Evolutionary conservation across 2,797 vertebrate species (phyloP), one percentile per base, ranked within the genome.

Genomic region (Luscinia megarhynchos): DNA sequence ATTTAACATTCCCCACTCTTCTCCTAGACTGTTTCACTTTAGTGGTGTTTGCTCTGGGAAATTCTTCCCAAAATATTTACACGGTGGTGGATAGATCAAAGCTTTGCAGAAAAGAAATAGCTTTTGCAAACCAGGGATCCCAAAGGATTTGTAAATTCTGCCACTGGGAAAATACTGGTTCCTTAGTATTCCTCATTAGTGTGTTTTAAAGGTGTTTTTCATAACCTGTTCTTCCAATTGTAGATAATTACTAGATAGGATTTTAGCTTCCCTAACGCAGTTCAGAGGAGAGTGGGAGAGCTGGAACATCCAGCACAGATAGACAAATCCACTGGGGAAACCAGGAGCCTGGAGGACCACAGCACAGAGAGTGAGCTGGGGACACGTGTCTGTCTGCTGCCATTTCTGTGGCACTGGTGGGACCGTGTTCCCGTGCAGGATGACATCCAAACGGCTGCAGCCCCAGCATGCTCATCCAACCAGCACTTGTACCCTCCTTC

Each of bases 51-150:
- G 61, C 76, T 84, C 74, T 69, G 78, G 43, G 87, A 87, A 81
- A 48, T 92, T 77, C 57, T 78, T 89, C 58, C 66, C 62, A 64
- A 77, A 95, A 87, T 93, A 88, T 93, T 92, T 94, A 85, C 79
- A 26, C 12, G 69, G 43, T 45, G 43, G 38, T 43, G 27, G 63
- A 21, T 57, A 64, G 57, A 89, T 77, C 62, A 91, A 83, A 80
- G 50, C 62, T 66, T 38, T 6, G 4, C 7, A 7, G 13, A 69
- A 43, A 10, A 72, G 84, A 74, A 72, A 75, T 51, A n/a, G 74
- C 53, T 68, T 59, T 50, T 94, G 87, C 81, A 86, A 84, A 76
- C 17, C 23, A 16, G 23, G 6, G 19, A 22, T 80, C 62, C 41
- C 10, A 9, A n/a, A 43, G 36, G 90, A 20, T 86, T 89, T 93